These are phyloP conservation scores for Anthopleura xanthogrammica DNA, from an alignment of 92 coral and sea anemone species.

Conservation along the genomic window DNA sequence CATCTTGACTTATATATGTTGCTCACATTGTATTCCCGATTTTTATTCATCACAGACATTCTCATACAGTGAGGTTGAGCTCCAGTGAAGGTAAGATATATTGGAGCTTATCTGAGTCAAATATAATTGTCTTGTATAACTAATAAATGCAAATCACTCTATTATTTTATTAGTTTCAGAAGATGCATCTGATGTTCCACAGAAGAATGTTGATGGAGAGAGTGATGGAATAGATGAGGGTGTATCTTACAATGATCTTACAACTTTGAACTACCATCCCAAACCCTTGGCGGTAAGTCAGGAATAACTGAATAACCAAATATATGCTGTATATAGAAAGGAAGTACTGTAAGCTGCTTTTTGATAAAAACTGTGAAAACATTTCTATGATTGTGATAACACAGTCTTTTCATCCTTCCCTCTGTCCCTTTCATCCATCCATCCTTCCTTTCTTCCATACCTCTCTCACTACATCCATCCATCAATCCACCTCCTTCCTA, in stretches of 20 bases:
- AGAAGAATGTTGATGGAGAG: constrained; percentile 30
- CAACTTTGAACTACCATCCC: constrained; percentile 72
- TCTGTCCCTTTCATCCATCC: neutral
- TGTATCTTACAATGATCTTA: constrained; percentile 45
- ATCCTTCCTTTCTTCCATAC: neutral
- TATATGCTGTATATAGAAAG: too few relatives aligned
- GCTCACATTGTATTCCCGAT: too few relatives aligned
- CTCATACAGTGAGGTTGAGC: constrained; percentile 27
- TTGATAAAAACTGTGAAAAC: too few relatives aligned
- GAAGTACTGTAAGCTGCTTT: too few relatives aligned
- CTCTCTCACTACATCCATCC: neutral
- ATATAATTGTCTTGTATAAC: too few relatives aligned
- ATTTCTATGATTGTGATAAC: too few relatives aligned
- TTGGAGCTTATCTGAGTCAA: too few relatives aligned
- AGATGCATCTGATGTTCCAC: neutral
- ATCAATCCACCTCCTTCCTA: too few relatives aligned
- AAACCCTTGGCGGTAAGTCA: constrained; percentile 82
- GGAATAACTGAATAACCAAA: neutral
- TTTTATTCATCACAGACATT: neutral
- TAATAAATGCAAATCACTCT: neutral
- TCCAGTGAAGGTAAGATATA: constrained; percentile 42
- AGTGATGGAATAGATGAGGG: constrained; percentile 47
- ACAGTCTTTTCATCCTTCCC: too few relatives aligned
- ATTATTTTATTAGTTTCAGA: constrained; percentile 6
- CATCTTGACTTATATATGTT: too few relatives aligned